A percentile compares a stretch with the other conserved stretches of the same genome.
These are phyloP conservation scores for Pollenia amentaria DNA, from an alignment of 2,888 invertebrate genomes.

Conservation along the genomic window DNA sequence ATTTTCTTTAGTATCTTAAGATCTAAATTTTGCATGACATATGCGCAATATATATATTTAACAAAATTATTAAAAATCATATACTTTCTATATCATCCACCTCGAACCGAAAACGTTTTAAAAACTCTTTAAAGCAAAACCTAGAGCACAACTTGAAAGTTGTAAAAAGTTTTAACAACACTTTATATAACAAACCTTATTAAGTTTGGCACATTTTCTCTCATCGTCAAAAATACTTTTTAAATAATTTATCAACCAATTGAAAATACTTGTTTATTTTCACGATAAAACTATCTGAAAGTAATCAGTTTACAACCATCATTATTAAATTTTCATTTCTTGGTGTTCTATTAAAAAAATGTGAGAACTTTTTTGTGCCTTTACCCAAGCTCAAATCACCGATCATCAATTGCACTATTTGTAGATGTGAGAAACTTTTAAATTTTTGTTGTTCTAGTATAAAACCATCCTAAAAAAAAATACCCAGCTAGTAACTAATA, in stretches of 20 bases:
- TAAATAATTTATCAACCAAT: slow-evolving; percentile 28
- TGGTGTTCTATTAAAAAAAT: slow-evolving; percentile 27
- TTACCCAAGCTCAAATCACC: slow-evolving; percentile 25
- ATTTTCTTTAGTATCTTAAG: no score
- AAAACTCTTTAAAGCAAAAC: no score
- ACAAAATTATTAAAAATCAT: no score
- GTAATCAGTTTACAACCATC: slow-evolving; percentile 33
- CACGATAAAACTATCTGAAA: slow-evolving; percentile 34
- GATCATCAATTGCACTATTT: slow-evolving; percentile 68
- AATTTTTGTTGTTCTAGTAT: slow-evolving; percentile 15
- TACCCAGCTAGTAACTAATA: slow-evolving; percentile 9
- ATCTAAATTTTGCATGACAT: no score
- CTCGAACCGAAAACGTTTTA: no score
- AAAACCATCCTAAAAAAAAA: slow-evolving; percentile 10
- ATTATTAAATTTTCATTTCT: slow-evolving; percentile 34
- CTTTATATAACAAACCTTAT: background rate
- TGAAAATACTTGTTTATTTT: slow-evolving; percentile 1
- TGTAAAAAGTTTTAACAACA: no score
- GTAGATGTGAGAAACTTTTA: slow-evolving; percentile 67
- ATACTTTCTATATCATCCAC: no score
- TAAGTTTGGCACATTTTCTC: background rate
- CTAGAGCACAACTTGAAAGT: no score
- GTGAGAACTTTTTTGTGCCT: slow-evolving; percentile 62
- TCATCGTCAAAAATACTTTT: background rate
- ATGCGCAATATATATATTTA: no score